phyloP scores from a whole-genome alignment of 1,140 invertebrate species.

The Steinernema khuongi region DNA sequence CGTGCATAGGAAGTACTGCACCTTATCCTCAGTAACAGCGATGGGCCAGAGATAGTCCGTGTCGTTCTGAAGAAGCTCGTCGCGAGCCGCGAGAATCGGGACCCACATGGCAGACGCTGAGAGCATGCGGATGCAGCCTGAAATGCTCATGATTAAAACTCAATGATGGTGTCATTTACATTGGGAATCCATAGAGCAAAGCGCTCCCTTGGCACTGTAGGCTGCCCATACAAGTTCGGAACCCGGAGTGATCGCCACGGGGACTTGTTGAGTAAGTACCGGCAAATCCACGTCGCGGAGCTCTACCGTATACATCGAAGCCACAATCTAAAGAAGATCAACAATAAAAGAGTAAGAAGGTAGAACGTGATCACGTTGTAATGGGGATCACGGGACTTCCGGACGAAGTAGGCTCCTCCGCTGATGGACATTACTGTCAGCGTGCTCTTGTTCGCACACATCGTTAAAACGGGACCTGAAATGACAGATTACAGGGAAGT shows the following conservation, averaged over 20 bases:
- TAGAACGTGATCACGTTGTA: neutral
- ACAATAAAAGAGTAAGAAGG: neutral
- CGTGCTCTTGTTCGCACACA: slow-evolving; percentile 1
- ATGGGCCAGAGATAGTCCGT: neutral
- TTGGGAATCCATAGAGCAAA: neutral
- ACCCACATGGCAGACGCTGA: neutral
- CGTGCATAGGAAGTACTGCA: neutral
- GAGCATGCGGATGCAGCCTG: neutral
- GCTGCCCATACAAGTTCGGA: neutral
- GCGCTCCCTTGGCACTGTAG: neutral
- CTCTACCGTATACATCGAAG: neutral
- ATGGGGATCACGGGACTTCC: neutral
- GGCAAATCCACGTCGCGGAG: neutral
- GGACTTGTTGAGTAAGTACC: neutral
- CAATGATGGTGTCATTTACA: neutral
- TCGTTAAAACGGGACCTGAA: neutral
- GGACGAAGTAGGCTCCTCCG: neutral
- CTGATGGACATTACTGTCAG: neutral
- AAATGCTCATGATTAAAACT: neutral
- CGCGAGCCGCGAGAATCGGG: neutral
- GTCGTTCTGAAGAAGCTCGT: neutral
- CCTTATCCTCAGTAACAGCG: neutral
- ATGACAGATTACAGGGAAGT: neutral
- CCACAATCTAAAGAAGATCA: neutral
- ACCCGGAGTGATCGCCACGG: neutral